These are phyloP conservation scores for Greenwoodochromis staneri DNA, from an alignment of 2,113 vertebrate genomes.

Conservation along the genomic window DNA sequence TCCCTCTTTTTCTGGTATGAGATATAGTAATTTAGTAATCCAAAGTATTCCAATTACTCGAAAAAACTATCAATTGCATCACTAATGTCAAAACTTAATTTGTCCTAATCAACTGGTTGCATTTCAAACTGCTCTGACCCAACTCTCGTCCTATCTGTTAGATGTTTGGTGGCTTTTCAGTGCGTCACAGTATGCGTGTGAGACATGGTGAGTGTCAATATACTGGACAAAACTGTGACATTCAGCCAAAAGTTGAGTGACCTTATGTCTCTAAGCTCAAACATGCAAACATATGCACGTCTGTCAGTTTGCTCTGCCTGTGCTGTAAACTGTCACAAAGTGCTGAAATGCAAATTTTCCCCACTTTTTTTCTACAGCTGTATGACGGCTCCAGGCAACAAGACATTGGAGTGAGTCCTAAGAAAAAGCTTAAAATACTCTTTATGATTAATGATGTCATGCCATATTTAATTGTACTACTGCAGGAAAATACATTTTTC, in stretches of 20 bases:
- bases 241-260: not conserved
- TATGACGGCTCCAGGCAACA: not conserved
- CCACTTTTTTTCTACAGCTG: not conserved
- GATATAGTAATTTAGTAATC: not conserved
- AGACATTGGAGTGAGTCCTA: not conserved
- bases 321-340: not conserved
- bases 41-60: fast-evolving
- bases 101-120: not conserved
- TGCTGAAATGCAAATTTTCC: not conserved
- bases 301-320: not conserved
- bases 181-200: not conserved
- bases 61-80: not conserved
- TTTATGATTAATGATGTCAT: not conserved
- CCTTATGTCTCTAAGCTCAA: not conserved
- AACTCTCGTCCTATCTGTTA: fast-evolving
- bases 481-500: not conserved
- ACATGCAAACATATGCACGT: not conserved
- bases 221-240: not conserved
- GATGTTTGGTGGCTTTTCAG: not conserved
- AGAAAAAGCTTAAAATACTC: not conserved
- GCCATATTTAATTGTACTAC: not conserved
- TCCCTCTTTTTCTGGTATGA: fast-evolving
- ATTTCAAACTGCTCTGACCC: not conserved
- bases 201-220: fast-evolving
- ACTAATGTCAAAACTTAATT: not conserved